Base-by-base conservation (phyloP, 2,113 vertebrate species). In the Setophaga coronata region DNA sequence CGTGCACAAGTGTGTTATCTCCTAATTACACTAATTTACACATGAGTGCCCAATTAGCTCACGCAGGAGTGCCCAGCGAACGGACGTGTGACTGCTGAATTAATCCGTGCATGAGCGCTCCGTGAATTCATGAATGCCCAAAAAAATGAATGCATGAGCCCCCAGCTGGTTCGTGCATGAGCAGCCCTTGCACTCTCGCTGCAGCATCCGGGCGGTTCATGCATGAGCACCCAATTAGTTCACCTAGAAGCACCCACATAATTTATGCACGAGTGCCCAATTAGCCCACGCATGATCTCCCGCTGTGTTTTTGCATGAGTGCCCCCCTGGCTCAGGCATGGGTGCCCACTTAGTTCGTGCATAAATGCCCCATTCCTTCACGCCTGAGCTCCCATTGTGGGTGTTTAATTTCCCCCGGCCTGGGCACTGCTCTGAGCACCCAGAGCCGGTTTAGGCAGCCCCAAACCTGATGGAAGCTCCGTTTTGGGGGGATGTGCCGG, bases 1-100 rank as follows among this genome's bases (percentile, higher is more conserved):
- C n/a, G 9, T 19, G 66, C 85, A 88, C 67, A 76, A 91, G 84
- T 25, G 77, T 77, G 94, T 47, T 87, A 51, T 38, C 67, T 89
- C 42, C 92, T 93, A 60, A 93, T 96, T 76, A 51, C 87, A 38
- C 87, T 80, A 33, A 91, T 95, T 91, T 61, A 80, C 87, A 42
- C 83, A 18, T 18, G 61, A 86, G 61, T 86, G 77, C 72, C 67
- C 81, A 14, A 33, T 91, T 72, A 71, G 65, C 54, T 62, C 42
- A 18, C 1, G 5, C 86, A 51, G 83, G 62, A 72, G 90, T 58
- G 92, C 57, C 61, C 80, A 6, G 76, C 40, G 48, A 66, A 17
- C 15, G 48, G 51, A 36, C 10, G 3, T 12, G 6, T 62, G 92
- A 86, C 57, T 29, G 64, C 84, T 65, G 36, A 24, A 48, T 70